Conservation (phyloP, 2,888 invertebrate genomes). For the Ceriagrion tenellum region DNA sequence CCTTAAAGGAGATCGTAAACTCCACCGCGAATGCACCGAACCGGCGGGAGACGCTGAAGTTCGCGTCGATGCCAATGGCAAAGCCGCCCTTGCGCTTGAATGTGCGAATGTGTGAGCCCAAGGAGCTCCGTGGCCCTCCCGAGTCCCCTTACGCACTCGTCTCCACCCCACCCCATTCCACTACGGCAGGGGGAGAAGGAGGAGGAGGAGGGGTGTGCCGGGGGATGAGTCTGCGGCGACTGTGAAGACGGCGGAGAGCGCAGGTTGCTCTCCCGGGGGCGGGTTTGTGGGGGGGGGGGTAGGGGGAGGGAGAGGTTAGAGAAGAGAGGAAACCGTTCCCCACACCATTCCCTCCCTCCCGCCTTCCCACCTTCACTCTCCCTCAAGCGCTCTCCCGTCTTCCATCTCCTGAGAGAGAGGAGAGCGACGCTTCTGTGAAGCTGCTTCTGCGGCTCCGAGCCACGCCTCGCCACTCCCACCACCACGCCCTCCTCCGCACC, state of each 20-base stretch:
- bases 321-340: neutral
- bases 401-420: neutral
- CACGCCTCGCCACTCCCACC: constrained; percentile 5
- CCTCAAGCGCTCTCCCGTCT: neutral
- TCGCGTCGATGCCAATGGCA: too few species aligned
- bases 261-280: neutral
- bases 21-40: too few species aligned
- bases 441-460: neutral
- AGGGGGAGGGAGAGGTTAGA: neutral
- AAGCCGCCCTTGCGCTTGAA: too few species aligned
- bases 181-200: neutral
- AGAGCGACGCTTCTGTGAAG: neutral
- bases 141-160: neutral
- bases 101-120: too few species aligned
- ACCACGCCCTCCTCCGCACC: neutral
- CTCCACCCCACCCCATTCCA: neutral
- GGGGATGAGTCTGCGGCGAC: neutral
- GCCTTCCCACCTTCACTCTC: neutral
- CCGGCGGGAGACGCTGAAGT: too few species aligned
- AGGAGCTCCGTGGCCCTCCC: too few species aligned
- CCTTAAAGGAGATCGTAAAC: too few species aligned
- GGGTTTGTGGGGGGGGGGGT: neutral
- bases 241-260: neutral
- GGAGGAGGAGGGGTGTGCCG: neutral
- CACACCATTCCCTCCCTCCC: neutral